Evolutionary conservation across 2,797 vertebrate species (phyloP).

Genomic region (Peromyscus aztecus): DNA sequence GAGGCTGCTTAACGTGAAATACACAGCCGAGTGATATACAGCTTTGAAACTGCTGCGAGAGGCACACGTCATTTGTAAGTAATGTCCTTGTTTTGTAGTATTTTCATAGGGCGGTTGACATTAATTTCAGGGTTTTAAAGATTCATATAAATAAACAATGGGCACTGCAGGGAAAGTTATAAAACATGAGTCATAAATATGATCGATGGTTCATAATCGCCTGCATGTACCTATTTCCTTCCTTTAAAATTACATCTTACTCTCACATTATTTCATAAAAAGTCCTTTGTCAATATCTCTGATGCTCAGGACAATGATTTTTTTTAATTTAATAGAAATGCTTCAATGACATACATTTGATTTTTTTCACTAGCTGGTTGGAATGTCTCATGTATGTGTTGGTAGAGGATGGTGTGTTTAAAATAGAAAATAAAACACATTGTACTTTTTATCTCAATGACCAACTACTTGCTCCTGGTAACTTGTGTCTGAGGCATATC

Average conservation of each 20-base stretch:
- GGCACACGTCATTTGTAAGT: slow-evolving; percentile 79
- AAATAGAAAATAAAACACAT: neutral
- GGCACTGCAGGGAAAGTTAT: slow-evolving; percentile 47
- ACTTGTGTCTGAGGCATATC: neutral
- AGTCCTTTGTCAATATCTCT: slow-evolving; percentile 7
- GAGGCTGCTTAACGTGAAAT: slow-evolving; percentile 80
- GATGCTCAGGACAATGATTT: neutral
- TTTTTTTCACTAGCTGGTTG: neutral
- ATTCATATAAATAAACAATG: slow-evolving; percentile 69
- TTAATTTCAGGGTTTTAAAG: slow-evolving; percentile 70
- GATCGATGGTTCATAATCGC: slow-evolving; percentile 53
- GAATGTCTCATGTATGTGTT: neutral
- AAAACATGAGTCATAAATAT: slow-evolving; percentile 31
- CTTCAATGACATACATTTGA: neutral
- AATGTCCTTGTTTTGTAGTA: slow-evolving; percentile 67
- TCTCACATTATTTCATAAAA: slow-evolving; percentile 60
- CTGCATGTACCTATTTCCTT: neutral
- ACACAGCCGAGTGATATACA: slow-evolving; percentile 76
- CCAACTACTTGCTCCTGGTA: neutral
- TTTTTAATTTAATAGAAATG: slow-evolving; percentile 60
- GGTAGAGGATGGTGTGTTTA: neutral
- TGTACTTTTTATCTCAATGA: slow-evolving; percentile 5
- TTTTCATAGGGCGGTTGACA: slow-evolving; percentile 69
- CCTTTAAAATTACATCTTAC: slow-evolving; percentile 48
- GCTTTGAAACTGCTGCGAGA: slow-evolving; percentile 75